These are phyloP conservation scores for Microctonus aethiopoides DNA, from an alignment of 2,888 invertebrate genomes.

Conservation along the genomic window DNA sequence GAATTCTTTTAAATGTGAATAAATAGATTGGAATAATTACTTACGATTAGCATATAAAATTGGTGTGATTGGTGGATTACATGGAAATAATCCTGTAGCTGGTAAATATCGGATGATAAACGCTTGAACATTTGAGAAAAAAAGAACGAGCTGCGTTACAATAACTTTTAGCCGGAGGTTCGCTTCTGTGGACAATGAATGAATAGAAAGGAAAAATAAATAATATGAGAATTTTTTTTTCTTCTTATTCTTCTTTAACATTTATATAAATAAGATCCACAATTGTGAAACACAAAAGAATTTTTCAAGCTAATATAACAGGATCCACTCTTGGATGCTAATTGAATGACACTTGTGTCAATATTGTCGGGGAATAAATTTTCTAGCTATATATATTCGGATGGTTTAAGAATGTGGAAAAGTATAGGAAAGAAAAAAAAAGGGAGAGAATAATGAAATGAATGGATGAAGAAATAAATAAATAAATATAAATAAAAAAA, in stretches of 20 bases:
- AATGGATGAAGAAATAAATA: neutral
- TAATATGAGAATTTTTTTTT: neutral
- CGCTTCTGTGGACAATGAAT: constrained; percentile 51
- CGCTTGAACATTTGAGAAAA: constrained; percentile 77
- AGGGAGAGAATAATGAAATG: neutral
- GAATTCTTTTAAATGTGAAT: neutral
- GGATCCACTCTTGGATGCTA: constrained; percentile 20
- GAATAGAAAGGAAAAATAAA: constrained; percentile 13
- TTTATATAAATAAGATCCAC: neutral
- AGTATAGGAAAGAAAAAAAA: neutral
- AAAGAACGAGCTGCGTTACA: constrained; percentile 74
- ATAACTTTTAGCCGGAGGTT: constrained; percentile 61
- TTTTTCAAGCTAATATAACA: constrained; percentile 12
- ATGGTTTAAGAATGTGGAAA: neutral
- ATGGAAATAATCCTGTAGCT: constrained; percentile 71
- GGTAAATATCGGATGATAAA: constrained; percentile 72
- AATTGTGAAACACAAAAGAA: constrained; percentile 5
- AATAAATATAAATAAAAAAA: neutral
- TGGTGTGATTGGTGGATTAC: constrained; percentile 75
- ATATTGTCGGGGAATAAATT: constrained; percentile 8
- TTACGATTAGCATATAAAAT: constrained; percentile 76
- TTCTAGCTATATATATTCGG: neutral
- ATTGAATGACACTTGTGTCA: constrained; percentile 25
- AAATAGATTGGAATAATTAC: constrained; percentile 33
- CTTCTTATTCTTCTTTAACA: neutral